phyloP scores from a whole-genome alignment of 2,888 invertebrate species.

The Tipula lateralis region DNA sequence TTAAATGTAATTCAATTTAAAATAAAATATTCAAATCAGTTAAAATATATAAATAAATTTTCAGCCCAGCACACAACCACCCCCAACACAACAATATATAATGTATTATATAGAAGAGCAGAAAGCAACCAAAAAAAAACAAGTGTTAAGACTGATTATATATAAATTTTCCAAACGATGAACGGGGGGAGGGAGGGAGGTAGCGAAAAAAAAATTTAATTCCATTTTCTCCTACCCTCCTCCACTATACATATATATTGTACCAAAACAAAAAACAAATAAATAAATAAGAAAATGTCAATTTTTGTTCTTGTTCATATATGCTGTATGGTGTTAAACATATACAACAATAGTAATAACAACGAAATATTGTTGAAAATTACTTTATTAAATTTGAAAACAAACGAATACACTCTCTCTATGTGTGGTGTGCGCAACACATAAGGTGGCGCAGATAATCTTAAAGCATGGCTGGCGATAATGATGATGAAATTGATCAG shows the following conservation, averaged over 20 bases:
- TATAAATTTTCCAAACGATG: background rate
- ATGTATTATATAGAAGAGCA: background rate
- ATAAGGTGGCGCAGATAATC: background rate
- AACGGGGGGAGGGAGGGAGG: too few species aligned
- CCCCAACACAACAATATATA: background rate
- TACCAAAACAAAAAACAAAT: background rate
- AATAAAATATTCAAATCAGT: background rate
- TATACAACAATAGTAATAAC: background rate
- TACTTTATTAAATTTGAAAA: background rate
- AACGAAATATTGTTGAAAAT: background rate
- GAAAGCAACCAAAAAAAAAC: background rate
- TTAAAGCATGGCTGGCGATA: background rate
- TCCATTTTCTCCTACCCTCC: background rate
- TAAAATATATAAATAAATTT: background rate
- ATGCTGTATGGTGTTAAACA: too few species aligned
- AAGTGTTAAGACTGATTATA: background rate
- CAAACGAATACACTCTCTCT: background rate
- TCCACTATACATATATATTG: background rate
- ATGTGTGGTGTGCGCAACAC: background rate
- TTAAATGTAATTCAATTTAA: constrained; percentile 3
- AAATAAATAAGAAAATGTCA: background rate
- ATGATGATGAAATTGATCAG: background rate
- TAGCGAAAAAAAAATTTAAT: background rate
- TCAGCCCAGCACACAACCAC: background rate
- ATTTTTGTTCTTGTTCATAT: too few species aligned